A percentile compares a stretch with the other conserved stretches of the same genome.
These are phyloP conservation scores for Nothocercus julius DNA, from an alignment of 2,113 vertebrate genomes.

Conservation along the genomic window DNA sequence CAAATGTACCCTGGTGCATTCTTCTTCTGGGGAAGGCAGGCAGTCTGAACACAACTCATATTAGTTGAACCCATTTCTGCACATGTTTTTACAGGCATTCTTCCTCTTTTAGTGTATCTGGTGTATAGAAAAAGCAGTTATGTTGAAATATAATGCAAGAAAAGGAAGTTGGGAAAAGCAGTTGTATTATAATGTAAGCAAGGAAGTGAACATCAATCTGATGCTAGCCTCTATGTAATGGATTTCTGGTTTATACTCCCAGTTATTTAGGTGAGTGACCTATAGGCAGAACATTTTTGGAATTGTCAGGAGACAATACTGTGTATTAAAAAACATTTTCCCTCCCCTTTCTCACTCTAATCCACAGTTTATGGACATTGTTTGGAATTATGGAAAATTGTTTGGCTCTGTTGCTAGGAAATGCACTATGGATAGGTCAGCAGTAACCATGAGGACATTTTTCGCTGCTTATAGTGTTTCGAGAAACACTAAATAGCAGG, in stretches of 20 bases:
- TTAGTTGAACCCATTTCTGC: not conserved
- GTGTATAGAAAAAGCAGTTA: not conserved
- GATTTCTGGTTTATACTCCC: not conserved
- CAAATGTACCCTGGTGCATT: not conserved
- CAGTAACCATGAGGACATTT: not conserved
- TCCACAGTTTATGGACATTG: not conserved
- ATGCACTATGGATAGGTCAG: not conserved
- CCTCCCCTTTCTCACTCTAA: not conserved
- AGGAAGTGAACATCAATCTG: not conserved
- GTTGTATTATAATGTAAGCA: not conserved
- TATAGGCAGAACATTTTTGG: not conserved
- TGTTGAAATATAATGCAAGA: not conserved
- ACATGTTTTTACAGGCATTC: not conserved
- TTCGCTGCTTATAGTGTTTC: not conserved
- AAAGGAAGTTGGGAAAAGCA: not conserved
- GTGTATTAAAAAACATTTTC: not conserved
- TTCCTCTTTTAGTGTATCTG: not conserved
- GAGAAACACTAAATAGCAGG: not conserved
- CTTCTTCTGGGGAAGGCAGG: fast-evolving
- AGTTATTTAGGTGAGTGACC: not conserved
- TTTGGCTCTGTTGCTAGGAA: not conserved
- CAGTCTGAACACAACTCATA: not conserved
- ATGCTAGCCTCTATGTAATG: not conserved
- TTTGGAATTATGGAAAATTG: no score
- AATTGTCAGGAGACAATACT: not conserved